Percentiles rank a stretch among this genome's conserved stretches.
phyloP scores from a whole-genome alignment of 2,888 invertebrate species.

The Spilosoma lubricipeda region DNA sequence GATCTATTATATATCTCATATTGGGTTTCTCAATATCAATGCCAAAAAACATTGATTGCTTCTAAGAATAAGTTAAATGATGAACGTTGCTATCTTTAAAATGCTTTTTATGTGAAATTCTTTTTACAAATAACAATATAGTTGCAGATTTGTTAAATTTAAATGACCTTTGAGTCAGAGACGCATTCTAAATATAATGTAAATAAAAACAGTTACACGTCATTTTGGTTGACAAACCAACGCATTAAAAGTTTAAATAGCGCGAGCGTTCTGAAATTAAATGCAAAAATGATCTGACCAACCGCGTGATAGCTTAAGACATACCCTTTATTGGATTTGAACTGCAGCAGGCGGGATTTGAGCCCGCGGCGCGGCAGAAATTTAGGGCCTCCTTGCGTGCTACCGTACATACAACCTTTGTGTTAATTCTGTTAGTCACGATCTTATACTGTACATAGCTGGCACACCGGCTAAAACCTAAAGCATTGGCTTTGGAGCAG shows the following conservation, averaged over 20 bases:
- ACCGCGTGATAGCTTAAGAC: slow-evolving; percentile 76
- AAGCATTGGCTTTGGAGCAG: slow-evolving; percentile 22
- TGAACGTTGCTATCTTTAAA: background rate
- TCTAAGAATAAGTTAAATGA: background rate
- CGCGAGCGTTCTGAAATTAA: slow-evolving; percentile 8
- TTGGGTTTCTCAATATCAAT: background rate
- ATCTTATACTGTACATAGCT: slow-evolving; percentile 21
- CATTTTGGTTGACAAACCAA: background rate
- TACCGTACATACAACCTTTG: slow-evolving; percentile 66
- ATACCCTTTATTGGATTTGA: slow-evolving; percentile 96
- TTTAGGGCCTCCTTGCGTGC: slow-evolving; percentile 92
- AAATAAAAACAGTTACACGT: slow-evolving; percentile 7
- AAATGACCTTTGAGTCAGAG: background rate
- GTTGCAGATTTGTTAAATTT: background rate
- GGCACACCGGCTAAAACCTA: slow-evolving; percentile 15
- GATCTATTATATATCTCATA: background rate
- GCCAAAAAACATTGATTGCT: background rate
- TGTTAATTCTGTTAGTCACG: slow-evolving; percentile 57
- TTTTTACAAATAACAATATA: background rate
- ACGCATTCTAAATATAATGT: slow-evolving; percentile 5
- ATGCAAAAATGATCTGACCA: slow-evolving; percentile 71
- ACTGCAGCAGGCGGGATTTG: slow-evolving; percentile 96
- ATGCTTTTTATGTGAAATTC: background rate
- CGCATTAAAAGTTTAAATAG: background rate
- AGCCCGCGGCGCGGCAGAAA: slow-evolving; percentile 95